Base-by-base conservation (phyloP, 2,113 vertebrate species). In the Anolis carolinensis region DNA sequence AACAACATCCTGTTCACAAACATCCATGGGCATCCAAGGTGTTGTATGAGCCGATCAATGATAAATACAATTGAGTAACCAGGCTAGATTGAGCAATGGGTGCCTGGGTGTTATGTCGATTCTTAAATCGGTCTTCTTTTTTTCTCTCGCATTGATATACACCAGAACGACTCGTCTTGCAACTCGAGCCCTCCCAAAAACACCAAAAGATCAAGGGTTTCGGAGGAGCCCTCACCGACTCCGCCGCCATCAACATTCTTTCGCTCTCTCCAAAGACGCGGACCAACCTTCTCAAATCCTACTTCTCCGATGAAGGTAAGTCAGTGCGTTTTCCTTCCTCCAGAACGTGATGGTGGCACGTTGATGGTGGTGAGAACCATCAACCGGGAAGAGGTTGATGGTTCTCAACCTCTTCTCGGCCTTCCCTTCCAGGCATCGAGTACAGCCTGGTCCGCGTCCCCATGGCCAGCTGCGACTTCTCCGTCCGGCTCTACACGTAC, bases 381-480 rank as follows among this genome's bases (percentile, higher is more conserved):
- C n/a, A n/a, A n/a, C n/a, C n/a, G n/a, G n/a, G n/a, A n/a, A n/a
- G n/a, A n/a, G n/a, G n/a, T n/a, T n/a, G n/a, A n/a, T n/a, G n/a
- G n/a, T n/a, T 18, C 14, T 59, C 18, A 59, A 13, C 55, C 55
- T 13, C 7, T 10, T 5, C n/a, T n/a, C 71, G 0, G 0, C 23
- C 44, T 59, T 18, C 11, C 55, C 55, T 32, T 48, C 23, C 89
- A 99, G 98, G 98, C 85, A 98, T 99, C 0, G 97, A 97, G 85
- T 99, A 99, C 95, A 99, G 93, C 77, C 95, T 99, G 0, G 94
- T 99, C 75, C 96, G 98, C 0, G 97, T 99, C 20, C 99, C 99
- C 67, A 98, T 99, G 97, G 99, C 97, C 81, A 99, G 98, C 94
- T 98, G 98, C 2, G 98, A 99, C 94, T 99, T 99, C 94, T 99